These are phyloP conservation scores for Rhysida immarginata DNA, from an alignment of 1,140 invertebrate genomes.

Conservation along the genomic window DNA sequence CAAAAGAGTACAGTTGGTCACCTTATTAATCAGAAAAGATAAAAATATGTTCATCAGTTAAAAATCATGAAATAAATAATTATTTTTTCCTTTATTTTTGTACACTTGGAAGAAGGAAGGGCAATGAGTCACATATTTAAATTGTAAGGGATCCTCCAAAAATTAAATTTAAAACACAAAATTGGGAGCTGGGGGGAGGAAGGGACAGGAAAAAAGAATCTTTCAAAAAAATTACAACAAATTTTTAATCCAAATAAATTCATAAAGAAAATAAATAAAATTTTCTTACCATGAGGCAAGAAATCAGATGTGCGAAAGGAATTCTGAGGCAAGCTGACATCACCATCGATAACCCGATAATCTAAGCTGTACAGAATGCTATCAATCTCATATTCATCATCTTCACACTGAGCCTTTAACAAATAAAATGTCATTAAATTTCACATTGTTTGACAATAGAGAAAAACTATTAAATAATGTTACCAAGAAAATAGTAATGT, in stretches of 20 bases:
- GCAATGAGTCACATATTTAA: no score
- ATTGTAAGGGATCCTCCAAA: no score
- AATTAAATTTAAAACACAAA: no score
- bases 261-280: constrained; percentile 5
- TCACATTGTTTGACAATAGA: constrained; percentile 4
- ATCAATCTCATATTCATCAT: constrained; percentile 72
- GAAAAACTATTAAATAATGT: constrained; percentile 2
- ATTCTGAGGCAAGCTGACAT: constrained; percentile 61
- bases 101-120: no score
- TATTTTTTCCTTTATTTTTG: no score
- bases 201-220: no score
- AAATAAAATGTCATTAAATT: constrained; percentile 18
- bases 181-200: no score
- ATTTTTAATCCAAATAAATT: constrained; percentile 2
- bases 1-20: no score
- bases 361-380: constrained; percentile 67
- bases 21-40: no score
- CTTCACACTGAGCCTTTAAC: constrained; percentile 43
- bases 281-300: constrained; percentile 52
- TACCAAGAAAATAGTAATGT: not conserved
- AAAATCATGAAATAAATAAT: no score
- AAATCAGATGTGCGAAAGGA: constrained; percentile 58
- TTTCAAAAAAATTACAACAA: not conserved
- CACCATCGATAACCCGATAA: constrained; percentile 69
- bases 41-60: no score